Percentiles rank a stretch among this genome's conserved stretches.
Conservation (phyloP, 2,888 invertebrate genomes). For the Mechanitis messenoides region DNA sequence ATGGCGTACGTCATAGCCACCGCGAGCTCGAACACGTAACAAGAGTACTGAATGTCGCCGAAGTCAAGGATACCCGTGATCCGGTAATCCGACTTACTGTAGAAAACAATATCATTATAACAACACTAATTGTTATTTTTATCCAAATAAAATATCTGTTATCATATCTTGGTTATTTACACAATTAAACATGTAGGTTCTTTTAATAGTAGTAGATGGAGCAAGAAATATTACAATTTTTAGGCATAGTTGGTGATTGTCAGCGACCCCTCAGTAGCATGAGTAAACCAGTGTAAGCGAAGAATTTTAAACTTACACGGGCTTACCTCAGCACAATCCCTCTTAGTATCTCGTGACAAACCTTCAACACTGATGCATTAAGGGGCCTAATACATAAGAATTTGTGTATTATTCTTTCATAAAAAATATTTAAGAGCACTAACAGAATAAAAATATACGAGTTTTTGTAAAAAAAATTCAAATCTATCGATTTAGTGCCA, state of each 20-base stretch:
- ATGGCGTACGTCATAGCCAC: slow-evolving; percentile 89
- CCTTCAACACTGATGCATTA: slow-evolving; percentile 45
- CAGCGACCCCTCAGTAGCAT: not conserved
- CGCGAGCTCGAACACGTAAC: slow-evolving; percentile 89
- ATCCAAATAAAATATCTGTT: too few species aligned
- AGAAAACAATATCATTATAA: not conserved
- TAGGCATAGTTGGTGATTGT: not conserved
- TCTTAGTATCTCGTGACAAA: slow-evolving; percentile 50
- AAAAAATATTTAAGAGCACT: slow-evolving; percentile 6
- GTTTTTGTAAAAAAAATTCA: too few species aligned
- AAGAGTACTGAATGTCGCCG: slow-evolving; percentile 86
- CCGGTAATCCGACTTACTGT: slow-evolving; percentile 67
- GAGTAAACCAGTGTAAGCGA: slow-evolving; percentile 41
- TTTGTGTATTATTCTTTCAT: not conserved
- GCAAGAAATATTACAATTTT: not conserved
- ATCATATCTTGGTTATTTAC: too few species aligned
- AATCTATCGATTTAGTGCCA: not conserved
- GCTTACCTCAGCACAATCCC: slow-evolving; percentile 58
- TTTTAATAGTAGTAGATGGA: not conserved
- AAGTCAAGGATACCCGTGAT: slow-evolving; percentile 89
- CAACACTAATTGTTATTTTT: too few species aligned
- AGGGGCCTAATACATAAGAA: slow-evolving; percentile 40
- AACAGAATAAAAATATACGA: not conserved
- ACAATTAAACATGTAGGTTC: not conserved
- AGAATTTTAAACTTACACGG: slow-evolving; percentile 30